Percentiles rank a stretch among this genome's conserved stretches.
phyloP scores from a whole-genome alignment of 2,113 vertebrate genomes.

The Mesembrinibis cayennensis region DNA sequence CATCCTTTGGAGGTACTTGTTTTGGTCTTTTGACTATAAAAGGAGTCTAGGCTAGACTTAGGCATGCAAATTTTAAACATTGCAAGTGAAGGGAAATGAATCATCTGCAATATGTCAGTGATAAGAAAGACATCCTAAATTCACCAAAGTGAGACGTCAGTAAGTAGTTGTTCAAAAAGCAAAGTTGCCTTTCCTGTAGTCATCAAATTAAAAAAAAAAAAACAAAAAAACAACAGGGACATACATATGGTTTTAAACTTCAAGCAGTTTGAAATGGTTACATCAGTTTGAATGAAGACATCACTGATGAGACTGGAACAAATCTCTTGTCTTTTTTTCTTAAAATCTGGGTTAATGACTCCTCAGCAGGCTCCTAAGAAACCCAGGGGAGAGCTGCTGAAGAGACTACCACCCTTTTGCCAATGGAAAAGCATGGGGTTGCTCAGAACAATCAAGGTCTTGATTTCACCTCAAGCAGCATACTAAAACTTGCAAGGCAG shows the following conservation, averaged over 20 bases:
- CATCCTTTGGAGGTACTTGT: background rate
- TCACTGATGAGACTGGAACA: rapidly evolving
- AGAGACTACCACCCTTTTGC: background rate
- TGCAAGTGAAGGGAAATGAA: background rate
- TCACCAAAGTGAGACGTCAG: background rate
- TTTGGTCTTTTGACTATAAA: background rate
- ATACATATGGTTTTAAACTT: background rate
- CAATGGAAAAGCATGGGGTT: background rate
- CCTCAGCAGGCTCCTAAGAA: background rate
- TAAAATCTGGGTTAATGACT: background rate
- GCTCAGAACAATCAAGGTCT: background rate
- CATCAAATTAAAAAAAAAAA: background rate
- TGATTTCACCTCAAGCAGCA: background rate
- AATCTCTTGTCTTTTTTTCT: background rate
- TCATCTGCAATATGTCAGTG: background rate
- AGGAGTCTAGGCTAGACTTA: background rate
- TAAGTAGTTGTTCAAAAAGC: background rate
- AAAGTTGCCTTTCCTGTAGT: background rate
- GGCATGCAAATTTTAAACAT: background rate
- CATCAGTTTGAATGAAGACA: background rate
- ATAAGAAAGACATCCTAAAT: background rate
- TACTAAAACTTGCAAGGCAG: background rate
- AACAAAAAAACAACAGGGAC: background rate
- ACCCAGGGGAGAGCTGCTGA: background rate
- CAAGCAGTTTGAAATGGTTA: background rate